A percentile compares a stretch with the other conserved stretches of the same genome.
Evolutionary conservation across 2,888 invertebrate genomes (phyloP).

Genomic region (Dasysyrphus albostriatus): DNA sequence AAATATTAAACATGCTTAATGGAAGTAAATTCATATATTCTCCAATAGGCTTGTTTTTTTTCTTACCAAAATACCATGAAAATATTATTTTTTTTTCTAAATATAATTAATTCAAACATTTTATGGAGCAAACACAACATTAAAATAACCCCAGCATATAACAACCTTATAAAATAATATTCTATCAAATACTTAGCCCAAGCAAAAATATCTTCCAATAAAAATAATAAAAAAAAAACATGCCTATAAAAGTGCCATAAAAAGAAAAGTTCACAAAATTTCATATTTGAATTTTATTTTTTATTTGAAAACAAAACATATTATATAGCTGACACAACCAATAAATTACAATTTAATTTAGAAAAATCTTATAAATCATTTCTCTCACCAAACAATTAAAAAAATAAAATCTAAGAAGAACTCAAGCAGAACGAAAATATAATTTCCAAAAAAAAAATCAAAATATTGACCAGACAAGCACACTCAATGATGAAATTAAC

Average conservation of each 20-base stretch:
- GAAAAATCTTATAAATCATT: constrained; percentile 13
- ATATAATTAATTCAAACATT: background rate
- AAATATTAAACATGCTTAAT: too few species aligned
- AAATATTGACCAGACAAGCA: constrained; percentile 1
- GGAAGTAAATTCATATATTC: too few species aligned
- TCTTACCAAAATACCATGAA: too few species aligned
- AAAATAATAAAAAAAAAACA: background rate
- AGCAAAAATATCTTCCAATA: background rate
- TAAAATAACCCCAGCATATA: background rate
- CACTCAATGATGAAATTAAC: constrained; percentile 28
- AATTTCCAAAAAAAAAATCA: background rate
- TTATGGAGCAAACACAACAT: constrained; percentile 8
- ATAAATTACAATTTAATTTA: constrained; percentile 22
- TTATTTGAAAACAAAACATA: background rate
- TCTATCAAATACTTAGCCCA: background rate
- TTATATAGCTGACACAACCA: background rate
- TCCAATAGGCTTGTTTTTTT: too few species aligned
- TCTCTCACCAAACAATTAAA: background rate
- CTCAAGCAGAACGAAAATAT: background rate
- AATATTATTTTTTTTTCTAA: background rate
- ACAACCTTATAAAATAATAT: background rate
- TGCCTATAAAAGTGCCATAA: constrained; percentile 18
- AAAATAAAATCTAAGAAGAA: background rate
- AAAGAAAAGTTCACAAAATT: background rate
- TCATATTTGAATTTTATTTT: background rate